These are phyloP conservation scores for Stegostoma tigrinum DNA, from an alignment of 2,113 vertebrate species.

Conservation along the genomic window DNA sequence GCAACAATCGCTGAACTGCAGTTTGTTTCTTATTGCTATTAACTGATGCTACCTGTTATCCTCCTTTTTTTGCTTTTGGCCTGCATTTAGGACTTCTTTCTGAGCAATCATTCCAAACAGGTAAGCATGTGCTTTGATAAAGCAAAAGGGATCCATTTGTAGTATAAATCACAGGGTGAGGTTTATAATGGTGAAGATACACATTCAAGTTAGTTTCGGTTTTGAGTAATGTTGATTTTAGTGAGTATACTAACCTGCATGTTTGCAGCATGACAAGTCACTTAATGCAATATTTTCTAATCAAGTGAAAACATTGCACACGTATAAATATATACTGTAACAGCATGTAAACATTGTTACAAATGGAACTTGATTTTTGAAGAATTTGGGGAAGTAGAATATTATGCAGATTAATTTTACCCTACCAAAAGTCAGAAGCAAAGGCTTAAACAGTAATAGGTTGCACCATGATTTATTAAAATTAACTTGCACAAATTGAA, in stretches of 20 bases:
- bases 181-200: neutral
- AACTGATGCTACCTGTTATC: slow-evolving; percentile 66
- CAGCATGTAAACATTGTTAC: neutral
- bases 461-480: neutral
- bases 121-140: slow-evolving; percentile 62
- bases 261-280: neutral
- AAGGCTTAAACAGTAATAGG: neutral
- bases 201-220: neutral
- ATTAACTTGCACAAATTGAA: neutral
- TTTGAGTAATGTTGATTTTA: neutral
- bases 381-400: neutral
- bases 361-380: neutral
- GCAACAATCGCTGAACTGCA: slow-evolving; percentile 76
- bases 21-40: slow-evolving; percentile 62
- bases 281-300: neutral
- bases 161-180: neutral
- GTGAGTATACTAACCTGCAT: neutral
- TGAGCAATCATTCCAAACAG: slow-evolving; percentile 95
- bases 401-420: neutral
- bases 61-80: slow-evolving; percentile 81
- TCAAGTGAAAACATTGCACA: neutral
- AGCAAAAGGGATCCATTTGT: neutral
- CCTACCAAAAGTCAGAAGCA: neutral
- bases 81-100: slow-evolving; percentile 97
- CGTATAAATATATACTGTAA: neutral